Conservation (phyloP, 2,113 vertebrate genomes). For the Paedocypris sp. region DNA sequence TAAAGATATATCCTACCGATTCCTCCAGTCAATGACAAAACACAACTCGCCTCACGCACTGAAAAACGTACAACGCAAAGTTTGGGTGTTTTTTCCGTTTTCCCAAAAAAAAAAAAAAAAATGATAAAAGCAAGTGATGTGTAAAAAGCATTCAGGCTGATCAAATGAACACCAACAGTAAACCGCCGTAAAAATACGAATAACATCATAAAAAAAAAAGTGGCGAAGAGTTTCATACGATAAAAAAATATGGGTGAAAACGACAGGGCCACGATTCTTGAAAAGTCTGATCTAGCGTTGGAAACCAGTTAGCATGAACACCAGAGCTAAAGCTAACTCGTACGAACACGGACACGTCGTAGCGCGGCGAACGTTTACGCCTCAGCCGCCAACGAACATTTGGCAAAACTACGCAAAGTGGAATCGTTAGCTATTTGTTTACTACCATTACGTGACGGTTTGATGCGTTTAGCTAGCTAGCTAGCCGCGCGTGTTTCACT, state of each 20-base stretch:
- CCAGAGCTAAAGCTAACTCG: not conserved
- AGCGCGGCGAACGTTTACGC: not conserved
- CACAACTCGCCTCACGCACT: too few species aligned
- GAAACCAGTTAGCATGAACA: not conserved
- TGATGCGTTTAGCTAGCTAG: not conserved
- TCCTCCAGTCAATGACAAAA: constrained; percentile 37
- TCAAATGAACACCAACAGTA: too few species aligned
- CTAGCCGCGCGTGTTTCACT: not conserved
- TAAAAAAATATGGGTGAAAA: too few species aligned
- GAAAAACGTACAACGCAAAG: too few species aligned
- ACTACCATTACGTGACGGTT: constrained; percentile 2
- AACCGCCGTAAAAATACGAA: too few species aligned
- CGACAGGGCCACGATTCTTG: not conserved
- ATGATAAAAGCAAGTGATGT: too few species aligned
- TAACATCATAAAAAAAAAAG: too few species aligned
- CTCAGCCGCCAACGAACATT: not conserved
- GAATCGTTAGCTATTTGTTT: not conserved
- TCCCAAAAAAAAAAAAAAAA: not conserved
- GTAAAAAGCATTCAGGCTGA: too few species aligned
- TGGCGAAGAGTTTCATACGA: too few species aligned
- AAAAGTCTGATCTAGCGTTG: not conserved
- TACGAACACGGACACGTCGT: not conserved
- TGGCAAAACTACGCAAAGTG: constrained; percentile 16
- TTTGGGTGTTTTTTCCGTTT: constrained; percentile 17
- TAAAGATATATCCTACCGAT: constrained; percentile 86